Evolutionary conservation across 2,113 vertebrate genomes (phyloP).

Genomic region (Hippocampus barbouri): DNA sequence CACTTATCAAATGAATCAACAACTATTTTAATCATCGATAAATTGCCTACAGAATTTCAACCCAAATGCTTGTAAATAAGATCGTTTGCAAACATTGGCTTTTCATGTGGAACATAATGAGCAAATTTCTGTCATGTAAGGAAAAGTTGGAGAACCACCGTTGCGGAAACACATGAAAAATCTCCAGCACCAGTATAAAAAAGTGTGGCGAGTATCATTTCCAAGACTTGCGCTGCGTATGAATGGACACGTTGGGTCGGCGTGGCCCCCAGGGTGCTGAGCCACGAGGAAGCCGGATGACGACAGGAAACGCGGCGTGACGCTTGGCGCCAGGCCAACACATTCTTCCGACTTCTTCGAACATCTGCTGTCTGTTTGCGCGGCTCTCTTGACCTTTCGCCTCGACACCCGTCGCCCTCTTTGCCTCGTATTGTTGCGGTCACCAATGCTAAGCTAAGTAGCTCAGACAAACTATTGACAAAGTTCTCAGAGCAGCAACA

Average conservation of each 20-base stretch:
- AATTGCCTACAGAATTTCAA: too few species aligned
- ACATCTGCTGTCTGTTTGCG: slow-evolving; percentile 39
- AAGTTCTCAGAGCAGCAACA: neutral
- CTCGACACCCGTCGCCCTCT: neutral
- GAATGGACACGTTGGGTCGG: slow-evolving; percentile 35
- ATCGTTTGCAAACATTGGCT: too few species aligned
- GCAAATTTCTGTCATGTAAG: too few species aligned
- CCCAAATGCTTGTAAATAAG: too few species aligned
- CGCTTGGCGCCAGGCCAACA: neutral
- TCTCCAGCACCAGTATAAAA: too few species aligned
- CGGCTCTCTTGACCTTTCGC: slow-evolving; percentile 31
- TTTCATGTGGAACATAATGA: too few species aligned
- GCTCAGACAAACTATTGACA: neutral
- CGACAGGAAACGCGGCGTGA: slow-evolving; percentile 24
- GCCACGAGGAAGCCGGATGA: slow-evolving; percentile 58
- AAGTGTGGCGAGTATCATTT: neutral
- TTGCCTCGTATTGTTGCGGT: too few species aligned
- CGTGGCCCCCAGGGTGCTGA: slow-evolving; percentile 25
- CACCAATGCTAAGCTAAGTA: neutral
- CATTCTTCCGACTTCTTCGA: neutral
- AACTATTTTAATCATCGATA: too few species aligned
- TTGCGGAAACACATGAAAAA: too few species aligned
- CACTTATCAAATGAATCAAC: too few species aligned
- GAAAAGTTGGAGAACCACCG: too few species aligned
- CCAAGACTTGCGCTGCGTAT: neutral